These are phyloP conservation scores for Mustela lutreola DNA, from an alignment of 2,113 vertebrate species.

Conservation along the genomic window DNA sequence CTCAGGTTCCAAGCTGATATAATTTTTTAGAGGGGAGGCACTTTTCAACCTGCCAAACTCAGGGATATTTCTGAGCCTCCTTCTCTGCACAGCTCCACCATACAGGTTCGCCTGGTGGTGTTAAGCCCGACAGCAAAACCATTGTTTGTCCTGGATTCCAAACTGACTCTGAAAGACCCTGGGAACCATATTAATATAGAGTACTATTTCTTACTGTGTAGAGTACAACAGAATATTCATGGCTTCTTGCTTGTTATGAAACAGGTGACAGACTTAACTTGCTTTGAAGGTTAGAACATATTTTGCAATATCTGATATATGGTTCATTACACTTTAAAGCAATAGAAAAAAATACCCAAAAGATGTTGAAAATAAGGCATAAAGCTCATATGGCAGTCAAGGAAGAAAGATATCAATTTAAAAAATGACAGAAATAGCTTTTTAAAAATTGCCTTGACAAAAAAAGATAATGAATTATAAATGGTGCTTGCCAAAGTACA, in stretches of 20 bases:
- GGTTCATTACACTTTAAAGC: slow-evolving; percentile 35
- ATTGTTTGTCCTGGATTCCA: neutral
- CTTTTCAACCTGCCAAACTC: neutral
- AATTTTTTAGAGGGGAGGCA: neutral
- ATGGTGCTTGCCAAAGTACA: slow-evolving; percentile 49
- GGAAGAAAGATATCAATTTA: slow-evolving; percentile 33
- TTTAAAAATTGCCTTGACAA: slow-evolving; percentile 41
- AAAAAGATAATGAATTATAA: slow-evolving; percentile 50
- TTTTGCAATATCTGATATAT: slow-evolving; percentile 35
- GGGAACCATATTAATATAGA: neutral
- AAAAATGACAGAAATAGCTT: slow-evolving; percentile 52
- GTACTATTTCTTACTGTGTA: neutral
- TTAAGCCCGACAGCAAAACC: neutral
- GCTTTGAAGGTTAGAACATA: slow-evolving; percentile 22
- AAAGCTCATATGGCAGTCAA: slow-evolving; percentile 26
- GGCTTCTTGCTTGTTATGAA: slow-evolving; percentile 12
- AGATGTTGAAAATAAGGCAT: slow-evolving; percentile 45
- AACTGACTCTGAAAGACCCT: neutral
- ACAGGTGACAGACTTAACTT: slow-evolving; percentile 43
- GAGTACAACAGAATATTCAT: neutral
- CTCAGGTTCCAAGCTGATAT: neutral
- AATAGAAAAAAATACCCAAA: slow-evolving; percentile 3
- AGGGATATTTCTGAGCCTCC: neutral
- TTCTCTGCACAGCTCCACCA: neutral
- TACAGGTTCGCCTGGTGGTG: neutral